Conservation (phyloP, 1,140 invertebrate species). For the Bicyclus anynana region DNA sequence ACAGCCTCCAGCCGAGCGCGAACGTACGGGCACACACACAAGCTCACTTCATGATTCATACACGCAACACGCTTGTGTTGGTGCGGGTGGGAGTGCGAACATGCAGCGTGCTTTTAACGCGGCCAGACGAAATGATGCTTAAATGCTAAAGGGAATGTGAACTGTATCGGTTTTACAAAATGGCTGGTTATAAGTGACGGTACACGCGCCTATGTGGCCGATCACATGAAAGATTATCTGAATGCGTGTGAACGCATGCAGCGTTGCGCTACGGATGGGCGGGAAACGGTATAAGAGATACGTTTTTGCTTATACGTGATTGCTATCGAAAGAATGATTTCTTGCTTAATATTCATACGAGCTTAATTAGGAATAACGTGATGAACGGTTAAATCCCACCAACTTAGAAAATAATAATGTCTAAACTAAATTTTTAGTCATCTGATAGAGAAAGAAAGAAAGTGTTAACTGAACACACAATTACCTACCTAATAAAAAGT, state of each 20-base stretch:
- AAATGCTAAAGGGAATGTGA: conserved; percentile 60
- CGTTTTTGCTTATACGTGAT: conserved; percentile 48
- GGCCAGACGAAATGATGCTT: conserved; percentile 71
- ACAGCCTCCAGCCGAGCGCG: conserved; percentile 59
- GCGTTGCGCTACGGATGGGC: conserved; percentile 60
- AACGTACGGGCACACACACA: conserved; percentile 61
- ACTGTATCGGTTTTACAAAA: conserved; percentile 69
- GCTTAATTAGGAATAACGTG: background rate
- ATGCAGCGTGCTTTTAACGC: conserved; percentile 73
- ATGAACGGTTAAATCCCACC: too few relatives aligned
- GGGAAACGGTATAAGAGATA: conserved; percentile 62
- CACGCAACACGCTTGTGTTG: conserved; percentile 58
- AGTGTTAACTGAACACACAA: too few relatives aligned
- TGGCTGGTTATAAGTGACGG: conserved; percentile 59
- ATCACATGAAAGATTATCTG: conserved; percentile 73
- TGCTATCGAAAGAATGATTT: conserved; percentile 41
- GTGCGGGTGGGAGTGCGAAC: conserved; percentile 74
- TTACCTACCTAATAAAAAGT: too few relatives aligned
- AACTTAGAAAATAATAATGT: background rate
- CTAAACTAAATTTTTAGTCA: background rate
- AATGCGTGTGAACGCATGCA: conserved; percentile 72
- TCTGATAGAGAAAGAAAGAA: background rate
- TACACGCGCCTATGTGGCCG: conserved; percentile 63
- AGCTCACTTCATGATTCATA: conserved; percentile 60
- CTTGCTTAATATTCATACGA: conserved; percentile 32